Percentiles rank a stretch among this genome's conserved stretches.
Evolutionary conservation across 2,797 vertebrate genomes (phyloP).

Genomic region (Dendrocincla tyrannina): DNA sequence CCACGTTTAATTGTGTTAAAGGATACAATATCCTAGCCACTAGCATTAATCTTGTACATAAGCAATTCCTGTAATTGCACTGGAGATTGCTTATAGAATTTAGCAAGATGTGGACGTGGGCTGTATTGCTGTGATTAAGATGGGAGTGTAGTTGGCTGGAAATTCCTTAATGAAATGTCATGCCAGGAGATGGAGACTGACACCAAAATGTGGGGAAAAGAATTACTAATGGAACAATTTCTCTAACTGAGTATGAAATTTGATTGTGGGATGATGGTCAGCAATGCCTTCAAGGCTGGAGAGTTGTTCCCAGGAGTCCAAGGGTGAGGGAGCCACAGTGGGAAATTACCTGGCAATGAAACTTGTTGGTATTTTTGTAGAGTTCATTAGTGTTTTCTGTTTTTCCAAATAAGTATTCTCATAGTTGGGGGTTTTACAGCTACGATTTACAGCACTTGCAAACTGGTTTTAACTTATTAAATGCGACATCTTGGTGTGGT

Average conservation of each 20-base stretch:
- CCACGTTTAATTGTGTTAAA: neutral
- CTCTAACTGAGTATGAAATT: neutral
- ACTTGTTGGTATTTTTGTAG: neutral
- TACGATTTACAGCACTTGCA: neutral
- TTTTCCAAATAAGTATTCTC: neutral
- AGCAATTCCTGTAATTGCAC: constrained; percentile 11
- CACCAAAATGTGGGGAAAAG: neutral
- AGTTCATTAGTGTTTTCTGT: neutral
- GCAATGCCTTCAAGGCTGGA: neutral
- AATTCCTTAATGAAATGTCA: constrained; percentile 20
- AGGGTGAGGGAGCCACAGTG: neutral
- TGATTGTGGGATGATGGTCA: neutral
- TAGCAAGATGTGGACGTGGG: constrained; percentile 2
- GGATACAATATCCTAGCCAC: neutral
- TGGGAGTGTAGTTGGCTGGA: constrained; percentile 10
- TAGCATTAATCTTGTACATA: constrained; percentile 10
- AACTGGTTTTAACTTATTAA: neutral
- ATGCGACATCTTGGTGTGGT: neutral
- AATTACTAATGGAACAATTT: neutral
- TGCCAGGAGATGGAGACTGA: neutral
- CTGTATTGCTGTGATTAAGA: neutral
- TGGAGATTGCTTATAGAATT: neutral
- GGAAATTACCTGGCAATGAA: neutral
- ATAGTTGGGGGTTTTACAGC: neutral
- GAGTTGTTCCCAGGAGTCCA: neutral